A percentile compares a stretch with the other conserved stretches of the same genome.
Conservation (phyloP, 2,888 invertebrate species). For the Zygogramma bicolorata region DNA sequence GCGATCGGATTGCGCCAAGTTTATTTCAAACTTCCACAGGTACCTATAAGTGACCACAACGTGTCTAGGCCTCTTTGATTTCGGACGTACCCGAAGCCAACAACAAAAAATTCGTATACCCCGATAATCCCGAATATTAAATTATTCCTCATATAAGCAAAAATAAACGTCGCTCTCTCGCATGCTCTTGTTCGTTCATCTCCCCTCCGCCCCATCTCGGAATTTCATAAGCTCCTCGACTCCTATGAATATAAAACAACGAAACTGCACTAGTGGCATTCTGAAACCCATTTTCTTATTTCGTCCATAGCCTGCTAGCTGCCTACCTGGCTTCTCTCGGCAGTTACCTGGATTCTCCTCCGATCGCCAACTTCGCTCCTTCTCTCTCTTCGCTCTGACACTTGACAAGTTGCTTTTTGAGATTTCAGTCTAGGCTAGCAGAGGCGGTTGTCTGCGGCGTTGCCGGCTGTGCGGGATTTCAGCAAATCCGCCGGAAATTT, state of each 20-base stretch:
- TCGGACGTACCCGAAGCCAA: no score
- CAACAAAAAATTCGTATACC: no score
- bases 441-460: conserved; percentile 41
- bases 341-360: conserved; percentile 58
- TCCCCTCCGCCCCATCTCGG: neutral
- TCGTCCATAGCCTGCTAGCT: conserved; percentile 19
- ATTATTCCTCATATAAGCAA: no score
- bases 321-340: conserved; percentile 21
- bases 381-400: conserved; percentile 60
- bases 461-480: conserved; percentile 5
- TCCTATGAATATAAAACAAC: conserved; percentile 6
- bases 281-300: conserved; percentile 22
- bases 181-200: neutral
- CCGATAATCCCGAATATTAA: no score
- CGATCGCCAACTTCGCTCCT: conserved; percentile 37
- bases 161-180: neutral
- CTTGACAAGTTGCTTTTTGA: conserved; percentile 67
- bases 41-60: no score
- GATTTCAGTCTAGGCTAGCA: conserved; percentile 64
- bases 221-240: neutral
- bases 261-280: conserved; percentile 10
- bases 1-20: no score
- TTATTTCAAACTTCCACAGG: no score
- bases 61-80: no score
- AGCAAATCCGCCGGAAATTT: neutral